Conservation (phyloP, 2,113 vertebrate species). For the Larimichthys polyactis region DNA sequence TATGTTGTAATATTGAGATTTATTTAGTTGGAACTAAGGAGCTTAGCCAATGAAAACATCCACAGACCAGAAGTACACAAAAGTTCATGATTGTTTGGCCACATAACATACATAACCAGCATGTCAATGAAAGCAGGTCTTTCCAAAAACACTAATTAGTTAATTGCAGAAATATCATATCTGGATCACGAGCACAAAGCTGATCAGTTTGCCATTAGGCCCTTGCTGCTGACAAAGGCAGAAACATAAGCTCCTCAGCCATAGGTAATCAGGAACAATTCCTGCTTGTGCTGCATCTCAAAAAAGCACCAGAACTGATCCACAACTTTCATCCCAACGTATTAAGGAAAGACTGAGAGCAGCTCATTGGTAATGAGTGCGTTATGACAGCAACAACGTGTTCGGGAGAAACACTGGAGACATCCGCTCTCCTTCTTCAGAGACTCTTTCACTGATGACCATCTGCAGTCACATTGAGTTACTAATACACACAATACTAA, state of each 20-base stretch:
- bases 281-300: not conserved
- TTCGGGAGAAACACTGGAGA: conserved; percentile 54
- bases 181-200: not conserved
- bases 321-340: not conserved
- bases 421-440: conserved; percentile 41
- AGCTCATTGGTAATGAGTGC: conserved; percentile 43
- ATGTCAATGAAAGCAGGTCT: not conserved
- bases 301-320: not conserved
- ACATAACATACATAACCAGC: not conserved
- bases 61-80: not conserved
- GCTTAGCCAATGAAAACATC: not conserved
- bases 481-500: conserved; percentile 44
- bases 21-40: not conserved
- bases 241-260: not conserved
- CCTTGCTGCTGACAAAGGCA: conserved; percentile 10
- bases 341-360: conserved; percentile 21
- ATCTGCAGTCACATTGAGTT: conserved; percentile 57
- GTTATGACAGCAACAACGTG: conserved; percentile 46
- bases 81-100: not conserved
- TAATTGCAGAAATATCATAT: not conserved
- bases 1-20: not conserved
- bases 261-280: not conserved
- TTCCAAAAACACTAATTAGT: not conserved
- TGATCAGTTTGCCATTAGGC: not conserved
- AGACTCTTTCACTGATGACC: conserved; percentile 55